phyloP scores from a whole-genome alignment of 2,113 vertebrate genomes.

The Scomber scombrus region DNA sequence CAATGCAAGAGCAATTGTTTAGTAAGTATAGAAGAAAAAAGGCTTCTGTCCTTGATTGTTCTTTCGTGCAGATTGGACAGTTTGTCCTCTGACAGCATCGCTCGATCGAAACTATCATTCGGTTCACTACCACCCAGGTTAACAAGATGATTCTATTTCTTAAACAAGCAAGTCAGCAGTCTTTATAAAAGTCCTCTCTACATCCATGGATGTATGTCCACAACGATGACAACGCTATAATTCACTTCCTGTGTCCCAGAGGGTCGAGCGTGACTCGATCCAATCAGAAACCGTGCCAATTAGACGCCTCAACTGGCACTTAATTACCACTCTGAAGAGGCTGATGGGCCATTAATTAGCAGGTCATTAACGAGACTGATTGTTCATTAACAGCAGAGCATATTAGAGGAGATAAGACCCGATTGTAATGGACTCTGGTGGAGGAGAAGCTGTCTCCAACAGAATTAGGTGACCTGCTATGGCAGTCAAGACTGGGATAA shows the following conservation, averaged over 20 bases:
- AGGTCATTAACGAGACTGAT: slow-evolving; percentile 82
- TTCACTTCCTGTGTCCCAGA: slow-evolving; percentile 81
- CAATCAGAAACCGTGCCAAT: slow-evolving; percentile 81
- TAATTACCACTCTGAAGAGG: slow-evolving; percentile 81
- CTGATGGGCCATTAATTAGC: slow-evolving; percentile 83
- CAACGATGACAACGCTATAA: slow-evolving; percentile 72
- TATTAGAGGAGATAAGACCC: slow-evolving; percentile 82
- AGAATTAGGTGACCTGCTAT: slow-evolving; percentile 74
- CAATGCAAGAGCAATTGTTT: background rate
- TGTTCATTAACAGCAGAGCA: slow-evolving; percentile 82
- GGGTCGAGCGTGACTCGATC: slow-evolving; percentile 76
- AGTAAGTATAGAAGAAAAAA: slow-evolving; percentile 2
- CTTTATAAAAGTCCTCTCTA: slow-evolving; percentile 69
- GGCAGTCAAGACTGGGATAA: slow-evolving; percentile 62
- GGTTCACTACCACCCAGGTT: slow-evolving; percentile 54
- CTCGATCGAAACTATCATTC: slow-evolving; percentile 58
- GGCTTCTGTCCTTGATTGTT: slow-evolving; percentile 2
- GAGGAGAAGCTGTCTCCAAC: slow-evolving; percentile 58
- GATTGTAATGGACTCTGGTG: slow-evolving; percentile 74
- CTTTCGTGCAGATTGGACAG: slow-evolving; percentile 38
- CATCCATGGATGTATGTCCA: slow-evolving; percentile 35
- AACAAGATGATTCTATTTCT: slow-evolving; percentile 72
- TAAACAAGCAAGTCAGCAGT: slow-evolving; percentile 73
- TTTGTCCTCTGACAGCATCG: slow-evolving; percentile 52
- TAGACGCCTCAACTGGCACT: slow-evolving; percentile 81